Evolutionary conservation across 2,888 invertebrate species (phyloP).

Genomic region (Himalopsyche anomala): DNA sequence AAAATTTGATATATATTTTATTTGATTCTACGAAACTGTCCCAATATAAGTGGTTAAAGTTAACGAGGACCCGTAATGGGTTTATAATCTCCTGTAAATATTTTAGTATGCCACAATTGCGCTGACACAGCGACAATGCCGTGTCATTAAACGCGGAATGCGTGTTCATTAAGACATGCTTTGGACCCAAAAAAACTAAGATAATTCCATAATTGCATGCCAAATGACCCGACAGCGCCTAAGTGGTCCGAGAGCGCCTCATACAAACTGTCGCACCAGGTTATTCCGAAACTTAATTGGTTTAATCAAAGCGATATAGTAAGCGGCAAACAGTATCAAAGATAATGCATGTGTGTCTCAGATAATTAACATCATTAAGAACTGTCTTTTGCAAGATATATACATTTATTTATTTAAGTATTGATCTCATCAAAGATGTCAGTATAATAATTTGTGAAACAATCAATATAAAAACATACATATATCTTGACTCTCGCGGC

Average conservation of each 20-base stretch:
- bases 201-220: conserved; percentile 28
- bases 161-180: conserved; percentile 26
- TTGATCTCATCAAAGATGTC: no score
- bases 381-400: no score
- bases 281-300: not conserved
- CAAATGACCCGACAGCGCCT: conserved; percentile 9
- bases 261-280: conserved; percentile 28
- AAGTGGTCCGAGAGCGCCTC: not conserved
- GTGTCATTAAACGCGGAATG: conserved; percentile 5
- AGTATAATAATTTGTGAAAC: no score
- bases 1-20: no score
- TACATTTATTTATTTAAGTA: no score
- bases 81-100: conserved; percentile 23
- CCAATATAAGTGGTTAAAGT: not conserved
- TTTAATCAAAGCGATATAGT: not conserved
- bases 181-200: not conserved
- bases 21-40: no score
- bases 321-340: not conserved
- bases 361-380: no score
- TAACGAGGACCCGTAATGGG: not conserved
- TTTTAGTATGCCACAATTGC: not conserved
- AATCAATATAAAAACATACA: no score
- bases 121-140: conserved; percentile 15
- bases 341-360: not conserved
- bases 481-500: no score